Conservation (phyloP, 2,113 vertebrate genomes). For the Anhinga anhinga region DNA sequence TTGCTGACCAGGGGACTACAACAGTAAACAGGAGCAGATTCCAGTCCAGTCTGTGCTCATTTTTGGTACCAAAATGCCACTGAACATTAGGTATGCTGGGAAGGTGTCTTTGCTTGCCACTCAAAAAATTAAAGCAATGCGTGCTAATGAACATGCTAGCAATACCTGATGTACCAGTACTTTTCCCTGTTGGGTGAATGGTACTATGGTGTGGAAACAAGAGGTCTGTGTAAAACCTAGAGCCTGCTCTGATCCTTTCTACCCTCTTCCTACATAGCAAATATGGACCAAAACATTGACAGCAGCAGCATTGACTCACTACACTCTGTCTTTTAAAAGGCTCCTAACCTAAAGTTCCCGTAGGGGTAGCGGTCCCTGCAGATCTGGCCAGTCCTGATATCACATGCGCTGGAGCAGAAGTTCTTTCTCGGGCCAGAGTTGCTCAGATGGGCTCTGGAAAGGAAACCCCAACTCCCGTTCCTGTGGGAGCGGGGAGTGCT, state of each 20-base stretch:
- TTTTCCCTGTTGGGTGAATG: neutral
- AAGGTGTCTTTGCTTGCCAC: neutral
- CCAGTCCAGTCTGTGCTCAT: neutral
- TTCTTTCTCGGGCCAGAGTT: neutral
- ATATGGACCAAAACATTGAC: neutral
- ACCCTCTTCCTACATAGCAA: neutral
- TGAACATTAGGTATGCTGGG: neutral
- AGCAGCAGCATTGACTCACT: neutral
- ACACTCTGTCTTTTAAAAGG: neutral
- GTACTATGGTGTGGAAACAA: neutral
- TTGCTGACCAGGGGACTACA: neutral
- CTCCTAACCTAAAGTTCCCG: neutral
- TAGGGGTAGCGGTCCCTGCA: neutral
- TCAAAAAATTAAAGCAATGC: neutral
- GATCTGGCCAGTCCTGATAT: neutral
- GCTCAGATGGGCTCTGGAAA: neutral
- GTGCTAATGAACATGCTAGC: neutral
- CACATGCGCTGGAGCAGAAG: neutral
- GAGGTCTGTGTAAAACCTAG: neutral
- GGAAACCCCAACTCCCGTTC: neutral
- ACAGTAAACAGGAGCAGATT: neutral
- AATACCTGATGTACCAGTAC: neutral
- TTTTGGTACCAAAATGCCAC: neutral
- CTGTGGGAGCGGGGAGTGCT: neutral
- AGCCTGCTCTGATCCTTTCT: neutral